Evolutionary conservation across 2,113 vertebrate genomes (phyloP), one percentile per base, ranked within the genome.

Genomic region (Cyphomyrus discorhynchus): DNA sequence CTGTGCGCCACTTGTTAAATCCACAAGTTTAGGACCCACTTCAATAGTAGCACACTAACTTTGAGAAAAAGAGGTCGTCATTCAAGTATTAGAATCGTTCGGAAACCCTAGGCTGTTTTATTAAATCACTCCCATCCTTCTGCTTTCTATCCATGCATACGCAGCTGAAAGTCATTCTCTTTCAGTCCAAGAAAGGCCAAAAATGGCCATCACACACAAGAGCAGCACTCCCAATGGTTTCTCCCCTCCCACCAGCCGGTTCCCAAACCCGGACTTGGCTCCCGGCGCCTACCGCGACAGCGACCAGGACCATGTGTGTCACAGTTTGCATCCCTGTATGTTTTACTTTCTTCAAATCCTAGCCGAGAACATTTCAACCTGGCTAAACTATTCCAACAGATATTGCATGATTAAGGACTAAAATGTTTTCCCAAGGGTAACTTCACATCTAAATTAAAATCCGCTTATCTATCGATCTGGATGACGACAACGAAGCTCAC

Each of bases 191-290:
- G 88, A 92, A 92, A 91, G 3, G 92, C 94, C 94, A 94, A 94
- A 96, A 92, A 95, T 93, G 94, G 95, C 91, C 92, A 94, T 84
- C 77, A 42, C 77, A 91, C n/a, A 80, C 13, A 80, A 77, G 70
- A 35, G 35, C 70, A 35, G 42, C 82, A 82, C 17, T 9, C 27
- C 15, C 19, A 13, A 21, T 21, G 31, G 77, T 17, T 24, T 47
- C 9, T 24, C 24, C 45, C 82, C 77, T 42, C 45, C 80, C 42
- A 84, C 7, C 19, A 19, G 17, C 15, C 31, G 9, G 15, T 21
- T 58, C 52, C 17, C 53, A 56, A 56, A 56, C 5, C 53, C 19
- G 19, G 53, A 56, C 53, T 21, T 5, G 53, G 53, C 19, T 56
- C 66, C 82, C 82, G 56, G 24, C 56, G 21, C 56, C 2, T 7